These are phyloP conservation scores for Charadrius vociferus DNA, from an alignment of 2,113 vertebrate genomes.

Conservation along the genomic window DNA sequence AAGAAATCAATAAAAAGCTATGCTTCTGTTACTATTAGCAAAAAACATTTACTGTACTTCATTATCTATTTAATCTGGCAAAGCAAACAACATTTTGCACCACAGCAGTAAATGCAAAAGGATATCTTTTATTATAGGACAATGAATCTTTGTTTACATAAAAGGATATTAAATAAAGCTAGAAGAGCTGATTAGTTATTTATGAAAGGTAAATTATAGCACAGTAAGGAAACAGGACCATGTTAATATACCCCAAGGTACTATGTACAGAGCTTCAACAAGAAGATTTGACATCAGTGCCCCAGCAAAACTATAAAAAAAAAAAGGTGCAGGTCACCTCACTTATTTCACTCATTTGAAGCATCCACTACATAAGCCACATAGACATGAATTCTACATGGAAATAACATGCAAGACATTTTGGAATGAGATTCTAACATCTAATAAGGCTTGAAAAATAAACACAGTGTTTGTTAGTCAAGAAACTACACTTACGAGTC, in stretches of 20 bases:
- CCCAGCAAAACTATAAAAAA: slow-evolving; percentile 1
- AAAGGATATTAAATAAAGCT: slow-evolving; percentile 17
- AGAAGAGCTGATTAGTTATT: slow-evolving; percentile 52
- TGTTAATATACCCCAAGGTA: background rate
- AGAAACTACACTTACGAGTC: background rate
- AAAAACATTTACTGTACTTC: slow-evolving; percentile 29
- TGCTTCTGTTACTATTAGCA: slow-evolving; percentile 1
- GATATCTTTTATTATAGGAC: slow-evolving; percentile 27
- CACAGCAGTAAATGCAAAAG: background rate
- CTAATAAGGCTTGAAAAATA: background rate
- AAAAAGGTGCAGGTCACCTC: background rate
- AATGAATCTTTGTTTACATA: slow-evolving; percentile 32
- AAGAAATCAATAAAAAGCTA: background rate
- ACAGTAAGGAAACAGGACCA: background rate
- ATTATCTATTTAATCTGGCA: background rate
- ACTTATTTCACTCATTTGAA: background rate
- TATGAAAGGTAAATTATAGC: slow-evolving; percentile 35
- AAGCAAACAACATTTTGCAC: slow-evolving; percentile 41
- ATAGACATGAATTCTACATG: background rate
- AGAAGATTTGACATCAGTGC: background rate
- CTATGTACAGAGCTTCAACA: slow-evolving; percentile 3
- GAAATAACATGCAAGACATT: slow-evolving; percentile 30
- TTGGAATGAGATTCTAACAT: background rate
- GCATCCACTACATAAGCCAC: background rate
- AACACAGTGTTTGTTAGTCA: background rate